A percentile compares a stretch with the other conserved stretches of the same genome.
These are phyloP conservation scores for Rhopalosiphum nymphaeae DNA, from an alignment of 2,888 invertebrate genomes.

Conservation along the genomic window DNA sequence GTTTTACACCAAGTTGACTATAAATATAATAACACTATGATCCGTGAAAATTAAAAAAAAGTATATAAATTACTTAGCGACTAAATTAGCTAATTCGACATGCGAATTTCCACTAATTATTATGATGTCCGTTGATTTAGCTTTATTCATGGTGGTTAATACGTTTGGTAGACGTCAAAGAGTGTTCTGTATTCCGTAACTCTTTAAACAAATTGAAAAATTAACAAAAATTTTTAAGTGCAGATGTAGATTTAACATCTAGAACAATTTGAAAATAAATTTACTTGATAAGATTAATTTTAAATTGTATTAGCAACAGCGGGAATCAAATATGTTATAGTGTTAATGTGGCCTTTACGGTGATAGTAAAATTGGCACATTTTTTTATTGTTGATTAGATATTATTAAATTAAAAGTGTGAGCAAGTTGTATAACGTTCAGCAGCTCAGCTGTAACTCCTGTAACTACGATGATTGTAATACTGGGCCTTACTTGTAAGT, in stretches of 20 bases:
- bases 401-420: background rate
- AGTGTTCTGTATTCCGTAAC: background rate
- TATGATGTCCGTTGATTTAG: slow-evolving; percentile 82
- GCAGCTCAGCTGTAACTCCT: too few species aligned
- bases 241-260: slow-evolving; percentile 3
- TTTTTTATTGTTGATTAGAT: slow-evolving; percentile 1
- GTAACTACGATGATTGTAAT: too few species aligned
- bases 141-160: slow-evolving; percentile 61
- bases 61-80: slow-evolving; percentile 77
- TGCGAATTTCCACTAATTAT: slow-evolving; percentile 98
- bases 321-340: slow-evolving; percentile 6
- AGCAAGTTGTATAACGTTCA: too few species aligned
- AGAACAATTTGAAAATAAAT: slow-evolving; percentile 51
- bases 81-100: slow-evolving; percentile 90
- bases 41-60: background rate
- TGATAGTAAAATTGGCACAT: background rate
- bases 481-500: too few species aligned
- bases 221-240: too few species aligned
- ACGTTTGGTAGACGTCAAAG: background rate
- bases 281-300: slow-evolving; percentile 25
- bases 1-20: slow-evolving; percentile 85
- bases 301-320: background rate
- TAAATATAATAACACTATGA: slow-evolving; percentile 68
- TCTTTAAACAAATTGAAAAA: background rate
- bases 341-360: too few species aligned